phyloP scores from a whole-genome alignment of 2,113 vertebrate species.

The Indicator maculatus region DNA sequence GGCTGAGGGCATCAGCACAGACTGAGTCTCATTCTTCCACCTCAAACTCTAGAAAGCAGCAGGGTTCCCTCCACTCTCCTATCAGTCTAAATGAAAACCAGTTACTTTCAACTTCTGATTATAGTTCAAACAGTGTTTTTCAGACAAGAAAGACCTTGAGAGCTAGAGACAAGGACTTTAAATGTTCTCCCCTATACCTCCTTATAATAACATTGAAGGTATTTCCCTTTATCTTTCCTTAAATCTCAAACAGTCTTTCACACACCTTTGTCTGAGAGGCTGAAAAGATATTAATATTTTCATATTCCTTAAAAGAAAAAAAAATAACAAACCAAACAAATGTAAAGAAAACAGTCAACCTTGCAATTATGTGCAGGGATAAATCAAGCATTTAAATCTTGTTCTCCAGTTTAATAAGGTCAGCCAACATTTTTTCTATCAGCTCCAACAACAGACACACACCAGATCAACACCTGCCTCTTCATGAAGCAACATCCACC shows the following conservation, averaged over 20 bases:
- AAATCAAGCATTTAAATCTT: neutral
- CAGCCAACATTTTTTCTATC: neutral
- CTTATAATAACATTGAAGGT: neutral
- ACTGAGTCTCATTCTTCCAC: rapidly evolving
- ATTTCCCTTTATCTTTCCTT: neutral
- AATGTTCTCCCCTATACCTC: neutral
- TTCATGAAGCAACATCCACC: neutral
- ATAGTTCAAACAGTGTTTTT: neutral
- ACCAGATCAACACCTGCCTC: neutral
- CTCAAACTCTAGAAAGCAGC: neutral
- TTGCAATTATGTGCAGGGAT: neutral
- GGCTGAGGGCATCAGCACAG: rapidly evolving
- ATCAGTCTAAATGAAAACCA: neutral
- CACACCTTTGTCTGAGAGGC: neutral
- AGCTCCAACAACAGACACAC: neutral
- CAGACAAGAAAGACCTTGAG: neutral
- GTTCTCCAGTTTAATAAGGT: neutral
- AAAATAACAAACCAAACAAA: neutral
- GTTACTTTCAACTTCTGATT: neutral
- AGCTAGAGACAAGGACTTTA: neutral
- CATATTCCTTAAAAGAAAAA: neutral
- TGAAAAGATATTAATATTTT: neutral
- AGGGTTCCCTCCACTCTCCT: neutral
- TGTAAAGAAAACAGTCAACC: neutral
- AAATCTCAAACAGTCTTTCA: neutral